Evolutionary conservation across 2,888 invertebrate species (phyloP).

Genomic region (Agrenia bidenticulata): DNA sequence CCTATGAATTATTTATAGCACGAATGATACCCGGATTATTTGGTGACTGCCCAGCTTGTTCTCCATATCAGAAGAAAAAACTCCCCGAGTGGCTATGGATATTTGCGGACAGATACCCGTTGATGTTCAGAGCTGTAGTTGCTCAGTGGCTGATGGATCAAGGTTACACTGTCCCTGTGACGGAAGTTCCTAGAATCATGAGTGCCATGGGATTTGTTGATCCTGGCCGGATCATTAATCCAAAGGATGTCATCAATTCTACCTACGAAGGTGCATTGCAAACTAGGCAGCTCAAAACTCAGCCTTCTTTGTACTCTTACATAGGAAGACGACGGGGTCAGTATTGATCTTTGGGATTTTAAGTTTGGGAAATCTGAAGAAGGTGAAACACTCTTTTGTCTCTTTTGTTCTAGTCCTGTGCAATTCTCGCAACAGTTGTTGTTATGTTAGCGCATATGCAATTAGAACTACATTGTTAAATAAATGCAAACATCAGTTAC

Average conservation of each 20-base stretch:
- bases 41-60: slow-evolving; percentile 36
- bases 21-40: slow-evolving; percentile 36
- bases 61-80: slow-evolving; percentile 35
- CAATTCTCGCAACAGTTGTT: too few relatives aligned
- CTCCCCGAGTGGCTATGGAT: slow-evolving; percentile 38
- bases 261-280: slow-evolving; percentile 11
- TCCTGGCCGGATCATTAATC: slow-evolving; percentile 27
- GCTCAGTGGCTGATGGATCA: slow-evolving; percentile 41
- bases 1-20: slow-evolving; percentile 16
- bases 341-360: too few relatives aligned
- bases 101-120: slow-evolving; percentile 37
- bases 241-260: slow-evolving; percentile 26
- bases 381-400: too few relatives aligned
- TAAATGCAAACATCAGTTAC: too few relatives aligned
- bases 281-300: slow-evolving; percentile 11
- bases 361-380: too few relatives aligned
- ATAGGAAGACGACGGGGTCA: background rate
- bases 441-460: too few relatives aligned
- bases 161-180: slow-evolving; percentile 33
- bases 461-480: too few relatives aligned
- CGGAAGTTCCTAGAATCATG: slow-evolving; percentile 38
- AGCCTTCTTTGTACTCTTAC: background rate
- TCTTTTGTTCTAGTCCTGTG: too few relatives aligned
- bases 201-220: slow-evolving; percentile 36
- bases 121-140: slow-evolving; percentile 37